A percentile compares a stretch with the other conserved stretches of the same genome.
Conservation (phyloP, 2,888 invertebrate species). For the Drosophila fulvimacula region DNA sequence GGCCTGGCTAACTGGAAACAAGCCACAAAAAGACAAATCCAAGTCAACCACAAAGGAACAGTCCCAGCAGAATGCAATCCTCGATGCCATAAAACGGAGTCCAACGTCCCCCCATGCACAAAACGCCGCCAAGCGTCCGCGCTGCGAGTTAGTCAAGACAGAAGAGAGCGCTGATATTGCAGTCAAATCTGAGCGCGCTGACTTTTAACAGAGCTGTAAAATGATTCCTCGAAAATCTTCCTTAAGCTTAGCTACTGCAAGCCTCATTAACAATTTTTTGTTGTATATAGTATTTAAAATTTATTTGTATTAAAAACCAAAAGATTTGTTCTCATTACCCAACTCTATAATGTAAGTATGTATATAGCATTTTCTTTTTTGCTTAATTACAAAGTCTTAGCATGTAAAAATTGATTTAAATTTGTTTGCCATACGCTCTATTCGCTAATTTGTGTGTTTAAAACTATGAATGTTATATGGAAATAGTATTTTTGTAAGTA, state of each 20-base stretch:
- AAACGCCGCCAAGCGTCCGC: slow-evolving; percentile 55
- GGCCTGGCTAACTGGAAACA: slow-evolving; percentile 76
- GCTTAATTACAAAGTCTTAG: slow-evolving; percentile 67
- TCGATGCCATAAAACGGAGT: slow-evolving; percentile 33
- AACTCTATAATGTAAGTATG: slow-evolving; percentile 42
- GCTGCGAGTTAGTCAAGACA: slow-evolving; percentile 27
- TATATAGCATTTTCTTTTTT: slow-evolving; percentile 28
- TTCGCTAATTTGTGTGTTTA: slow-evolving; percentile 52
- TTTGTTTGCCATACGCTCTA: slow-evolving; percentile 46
- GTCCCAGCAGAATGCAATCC: background rate
- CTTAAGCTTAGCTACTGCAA: background rate
- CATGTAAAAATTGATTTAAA: slow-evolving; percentile 63
- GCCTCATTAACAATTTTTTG: background rate
- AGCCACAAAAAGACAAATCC: slow-evolving; percentile 5
- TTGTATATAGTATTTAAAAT: slow-evolving; percentile 54
- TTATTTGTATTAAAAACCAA: slow-evolving; percentile 73
- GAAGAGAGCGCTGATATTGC: slow-evolving; percentile 6
- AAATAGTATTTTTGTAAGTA: slow-evolving; percentile 42
- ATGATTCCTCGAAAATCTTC: background rate
- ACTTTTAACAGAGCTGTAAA: background rate
- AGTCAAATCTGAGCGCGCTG: slow-evolving; percentile 28
- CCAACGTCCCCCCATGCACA: slow-evolving; percentile 25
- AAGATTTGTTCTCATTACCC: slow-evolving; percentile 58
- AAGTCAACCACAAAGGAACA: slow-evolving; percentile 9
- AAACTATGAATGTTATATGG: slow-evolving; percentile 36